These are phyloP conservation scores for Falcunculus frontatus DNA, from an alignment of 2,113 vertebrate genomes.

Conservation along the genomic window DNA sequence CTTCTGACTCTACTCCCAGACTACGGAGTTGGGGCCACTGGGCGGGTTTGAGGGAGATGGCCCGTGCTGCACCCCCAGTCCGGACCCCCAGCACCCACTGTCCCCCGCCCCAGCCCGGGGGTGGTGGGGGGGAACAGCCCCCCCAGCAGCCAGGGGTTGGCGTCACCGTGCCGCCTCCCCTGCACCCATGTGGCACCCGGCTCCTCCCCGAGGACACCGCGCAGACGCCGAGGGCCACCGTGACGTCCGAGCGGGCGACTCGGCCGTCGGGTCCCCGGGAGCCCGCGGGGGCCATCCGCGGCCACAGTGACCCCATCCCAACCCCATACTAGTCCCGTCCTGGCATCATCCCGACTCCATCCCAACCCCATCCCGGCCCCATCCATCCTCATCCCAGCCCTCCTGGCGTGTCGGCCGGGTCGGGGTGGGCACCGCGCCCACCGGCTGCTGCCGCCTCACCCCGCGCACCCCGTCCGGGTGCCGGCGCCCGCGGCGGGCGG, in stretches of 20 bases:
- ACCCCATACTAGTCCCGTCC: background rate
- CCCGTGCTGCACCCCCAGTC: no score
- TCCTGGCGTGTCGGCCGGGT: background rate
- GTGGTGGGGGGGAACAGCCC: background rate
- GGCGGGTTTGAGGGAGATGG: background rate
- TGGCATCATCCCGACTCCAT: background rate
- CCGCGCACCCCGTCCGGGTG: slow-evolving; percentile 6
- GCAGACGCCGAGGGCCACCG: background rate
- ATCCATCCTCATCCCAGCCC: background rate
- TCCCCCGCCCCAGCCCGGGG: background rate
- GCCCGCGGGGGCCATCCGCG: background rate
- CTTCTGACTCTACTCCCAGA: background rate
- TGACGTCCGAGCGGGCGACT: background rate
- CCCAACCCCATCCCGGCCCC: background rate
- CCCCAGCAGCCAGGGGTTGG: background rate
- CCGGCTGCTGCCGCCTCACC: background rate
- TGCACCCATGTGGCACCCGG: background rate
- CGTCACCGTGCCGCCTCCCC: background rate
- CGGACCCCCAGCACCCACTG: no score
- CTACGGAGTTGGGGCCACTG: no score
- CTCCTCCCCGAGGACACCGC: background rate
- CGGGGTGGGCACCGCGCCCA: background rate
- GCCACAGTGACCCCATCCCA: background rate
- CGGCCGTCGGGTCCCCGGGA: background rate
- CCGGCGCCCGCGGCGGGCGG: slow-evolving; percentile 24